Percentiles rank a stretch among this genome's conserved stretches.
Conservation (phyloP, 2,888 invertebrate species). For the Drosophila subsilvestris region DNA sequence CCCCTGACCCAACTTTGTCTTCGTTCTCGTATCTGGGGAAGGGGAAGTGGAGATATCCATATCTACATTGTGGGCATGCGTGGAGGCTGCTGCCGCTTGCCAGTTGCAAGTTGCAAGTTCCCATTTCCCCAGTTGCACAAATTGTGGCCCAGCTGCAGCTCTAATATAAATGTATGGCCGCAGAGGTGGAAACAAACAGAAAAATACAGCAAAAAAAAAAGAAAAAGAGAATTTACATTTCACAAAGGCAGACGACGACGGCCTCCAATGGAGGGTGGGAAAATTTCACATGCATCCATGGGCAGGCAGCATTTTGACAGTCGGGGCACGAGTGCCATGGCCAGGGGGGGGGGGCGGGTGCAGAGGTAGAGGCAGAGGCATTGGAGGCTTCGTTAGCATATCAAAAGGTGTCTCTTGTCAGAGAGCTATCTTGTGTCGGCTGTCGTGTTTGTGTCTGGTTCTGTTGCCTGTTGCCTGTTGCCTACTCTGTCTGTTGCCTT, state of each 20-base stretch:
- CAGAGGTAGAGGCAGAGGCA: no score
- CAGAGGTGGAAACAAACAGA: slow-evolving; percentile 6
- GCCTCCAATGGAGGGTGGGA: slow-evolving; percentile 76
- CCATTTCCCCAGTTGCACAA: slow-evolving; percentile 36
- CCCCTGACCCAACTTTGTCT: slow-evolving; percentile 5
- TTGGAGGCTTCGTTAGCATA: slow-evolving; percentile 76
- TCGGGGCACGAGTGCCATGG: slow-evolving; percentile 37
- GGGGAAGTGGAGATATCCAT: slow-evolving; percentile 12
- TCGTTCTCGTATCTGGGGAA: slow-evolving; percentile 3
- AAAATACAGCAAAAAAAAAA: background rate
- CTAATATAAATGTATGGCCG: slow-evolving; percentile 73
- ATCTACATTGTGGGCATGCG: slow-evolving; percentile 57
- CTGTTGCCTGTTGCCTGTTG: slow-evolving; percentile 3
- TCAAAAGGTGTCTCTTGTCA: slow-evolving; percentile 76
- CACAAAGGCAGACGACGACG: slow-evolving; percentile 54
- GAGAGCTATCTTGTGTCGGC: slow-evolving; percentile 57
- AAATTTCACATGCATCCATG: slow-evolving; percentile 64
- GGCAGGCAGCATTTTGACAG: slow-evolving; percentile 73
- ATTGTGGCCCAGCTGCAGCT: slow-evolving; percentile 47
- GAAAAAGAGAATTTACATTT: slow-evolving; percentile 64
- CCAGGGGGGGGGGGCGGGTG: no score
- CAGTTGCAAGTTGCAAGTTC: slow-evolving; percentile 22
- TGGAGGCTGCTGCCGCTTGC: slow-evolving; percentile 25
- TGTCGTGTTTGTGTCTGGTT: slow-evolving; percentile 42
- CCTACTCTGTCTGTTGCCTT: background rate